A percentile compares a stretch with the other conserved stretches of the same genome.
phyloP scores from a whole-genome alignment of 1,140 invertebrate species.

The Aphaenogaster ashmeadi region DNA sequence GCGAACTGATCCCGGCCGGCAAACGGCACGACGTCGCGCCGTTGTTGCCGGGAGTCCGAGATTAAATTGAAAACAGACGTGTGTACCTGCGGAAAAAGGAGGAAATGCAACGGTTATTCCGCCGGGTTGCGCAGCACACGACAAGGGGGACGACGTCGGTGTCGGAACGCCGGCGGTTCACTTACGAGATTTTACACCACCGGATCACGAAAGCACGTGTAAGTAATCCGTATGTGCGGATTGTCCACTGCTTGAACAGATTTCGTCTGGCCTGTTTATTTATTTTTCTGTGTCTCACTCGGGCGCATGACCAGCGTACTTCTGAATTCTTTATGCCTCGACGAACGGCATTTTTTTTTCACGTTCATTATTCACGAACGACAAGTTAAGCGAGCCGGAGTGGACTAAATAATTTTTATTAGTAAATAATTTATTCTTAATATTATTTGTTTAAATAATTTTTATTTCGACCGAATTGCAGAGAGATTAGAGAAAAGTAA shows the following conservation, averaged over 20 bases:
- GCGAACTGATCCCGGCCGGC: constrained; percentile 25
- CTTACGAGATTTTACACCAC: constrained; percentile 42
- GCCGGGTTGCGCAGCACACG: background rate
- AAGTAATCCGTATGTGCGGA: constrained; percentile 43
- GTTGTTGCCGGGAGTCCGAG: constrained; percentile 44
- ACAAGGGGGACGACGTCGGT: background rate
- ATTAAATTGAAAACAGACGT: constrained; percentile 64
- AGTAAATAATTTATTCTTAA: no score
- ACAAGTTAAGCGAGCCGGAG: background rate
- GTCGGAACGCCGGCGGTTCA: background rate
- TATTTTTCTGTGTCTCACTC: background rate
- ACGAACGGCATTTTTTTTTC: background rate
- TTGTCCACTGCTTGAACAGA: background rate
- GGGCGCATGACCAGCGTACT: background rate
- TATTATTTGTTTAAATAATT: background rate
- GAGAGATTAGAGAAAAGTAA: no score
- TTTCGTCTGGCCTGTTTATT: background rate
- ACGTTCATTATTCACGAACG: background rate
- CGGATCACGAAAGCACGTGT: constrained; percentile 36
- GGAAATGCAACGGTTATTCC: constrained; percentile 39
- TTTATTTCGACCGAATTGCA: background rate
- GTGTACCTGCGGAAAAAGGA: constrained; percentile 20
- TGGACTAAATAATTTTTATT: background rate
- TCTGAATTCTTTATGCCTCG: constrained; percentile 2
- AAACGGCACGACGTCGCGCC: constrained; percentile 1